Base-by-base conservation (phyloP, 2,113 vertebrate species). In the Pan troglodytes region DNA sequence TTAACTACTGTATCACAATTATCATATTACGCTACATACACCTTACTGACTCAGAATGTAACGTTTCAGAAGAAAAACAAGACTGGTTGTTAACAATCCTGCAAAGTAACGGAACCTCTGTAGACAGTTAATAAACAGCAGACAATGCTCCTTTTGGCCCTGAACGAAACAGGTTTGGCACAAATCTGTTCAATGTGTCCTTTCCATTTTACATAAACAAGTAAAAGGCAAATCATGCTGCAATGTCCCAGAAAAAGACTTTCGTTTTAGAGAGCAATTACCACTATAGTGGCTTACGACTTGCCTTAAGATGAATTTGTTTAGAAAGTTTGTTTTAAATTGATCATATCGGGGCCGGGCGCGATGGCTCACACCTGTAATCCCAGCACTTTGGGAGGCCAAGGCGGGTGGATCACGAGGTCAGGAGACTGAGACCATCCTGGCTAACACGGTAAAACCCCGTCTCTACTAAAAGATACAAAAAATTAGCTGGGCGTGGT, bases 131-230 rank as follows among this genome's bases (percentile, higher is more conserved):
- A 59, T 55, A 59, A 40, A 70, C 14, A 50, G 81, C 1, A 83
- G 25, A 48, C 35, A 88, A 85, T 30, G 55, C 20, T 96, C 55
- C 76, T 67, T 84, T 6, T 64, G 81, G 75, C 38, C 79, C 68
- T 82, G 40, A 89, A 92, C 80, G 50, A 52, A 78, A 59, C 35
- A 73, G 27, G 3, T 22, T 40, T 14, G 35, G 55, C 48, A 95
- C n/a, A 83, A 87, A 82, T 88, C 85, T 78, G 8, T 48, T 50
- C 70, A 59, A 76, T 7, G 12, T 89, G 79, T 70, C 73, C 52
- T 76, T 87, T 87, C 64, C n/a, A 93, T 86, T 95, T 89, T 61
- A 52, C 52, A 94, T 22, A 57, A 82, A 84, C 9, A 94, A 94
- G 55, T 73, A 89, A 81, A 94, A 59, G 43, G 43, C 32, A 64